Evolutionary conservation across 1,140 invertebrate species (phyloP).

Genomic region (Diachasmimorpha longicaudata): DNA sequence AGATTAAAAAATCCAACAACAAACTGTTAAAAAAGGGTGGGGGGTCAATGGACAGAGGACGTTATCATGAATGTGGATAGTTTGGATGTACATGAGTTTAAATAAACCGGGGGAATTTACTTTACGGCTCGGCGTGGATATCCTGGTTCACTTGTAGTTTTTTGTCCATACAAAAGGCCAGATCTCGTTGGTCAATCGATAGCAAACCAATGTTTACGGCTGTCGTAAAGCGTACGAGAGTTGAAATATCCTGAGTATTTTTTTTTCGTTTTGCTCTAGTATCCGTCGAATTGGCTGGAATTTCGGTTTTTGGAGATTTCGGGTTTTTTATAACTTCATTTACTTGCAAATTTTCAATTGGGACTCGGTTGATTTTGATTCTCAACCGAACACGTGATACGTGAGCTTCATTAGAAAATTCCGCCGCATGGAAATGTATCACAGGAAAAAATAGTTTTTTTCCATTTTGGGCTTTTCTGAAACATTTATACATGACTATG

Average conservation of each 20-base stretch:
- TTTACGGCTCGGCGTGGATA: not conserved
- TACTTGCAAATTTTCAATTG: too few species aligned
- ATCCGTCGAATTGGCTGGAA: not conserved
- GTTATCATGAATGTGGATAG: not conserved
- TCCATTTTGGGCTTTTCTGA: too few species aligned
- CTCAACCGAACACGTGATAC: too few species aligned
- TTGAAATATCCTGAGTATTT: not conserved
- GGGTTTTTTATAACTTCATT: too few species aligned
- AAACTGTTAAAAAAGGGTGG: not conserved
- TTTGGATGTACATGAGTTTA: not conserved
- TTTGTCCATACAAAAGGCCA: not conserved
- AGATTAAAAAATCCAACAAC: not conserved
- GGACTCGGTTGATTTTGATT: too few species aligned
- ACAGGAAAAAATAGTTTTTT: too few species aligned
- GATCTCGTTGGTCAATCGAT: slow-evolving; percentile 2
- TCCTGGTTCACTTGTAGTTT: not conserved
- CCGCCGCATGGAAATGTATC: too few species aligned
- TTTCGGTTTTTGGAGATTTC: not conserved
- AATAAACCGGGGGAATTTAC: not conserved
- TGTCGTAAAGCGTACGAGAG: not conserved
- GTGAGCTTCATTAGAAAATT: too few species aligned
- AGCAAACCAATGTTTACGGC: slow-evolving; percentile 1
- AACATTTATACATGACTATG: too few species aligned
- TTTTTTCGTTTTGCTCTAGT: not conserved
- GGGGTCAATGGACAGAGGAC: not conserved